These are phyloP conservation scores for Anaspis maculata DNA, from an alignment of 2,888 invertebrate genomes.

Conservation along the genomic window DNA sequence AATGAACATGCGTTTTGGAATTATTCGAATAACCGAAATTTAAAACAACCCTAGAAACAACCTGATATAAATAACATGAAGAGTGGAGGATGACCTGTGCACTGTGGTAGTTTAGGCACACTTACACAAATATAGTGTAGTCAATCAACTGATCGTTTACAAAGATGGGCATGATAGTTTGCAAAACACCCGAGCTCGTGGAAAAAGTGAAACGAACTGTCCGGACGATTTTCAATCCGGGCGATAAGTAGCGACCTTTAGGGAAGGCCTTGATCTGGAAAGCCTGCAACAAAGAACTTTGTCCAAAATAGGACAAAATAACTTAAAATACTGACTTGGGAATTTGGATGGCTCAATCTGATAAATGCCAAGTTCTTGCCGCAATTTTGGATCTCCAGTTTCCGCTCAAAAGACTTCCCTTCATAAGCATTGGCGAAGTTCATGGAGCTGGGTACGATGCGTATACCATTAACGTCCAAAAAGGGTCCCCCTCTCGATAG, in stretches of 20 bases:
- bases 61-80: too few relatives aligned
- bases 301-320: conserved; percentile 3
- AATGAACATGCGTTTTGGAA: too few relatives aligned
- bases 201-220: conserved; percentile 34
- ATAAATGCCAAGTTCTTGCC: conserved; percentile 33
- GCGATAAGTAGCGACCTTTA: conserved; percentile 26
- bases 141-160: conserved; percentile 32
- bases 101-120: too few relatives aligned
- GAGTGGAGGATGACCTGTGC: too few relatives aligned
- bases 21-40: too few relatives aligned
- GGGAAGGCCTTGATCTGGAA: conserved; percentile 30
- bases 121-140: conserved; percentile 35
- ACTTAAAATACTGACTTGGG: conserved; percentile 37
- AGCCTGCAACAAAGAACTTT: conserved; percentile 28
- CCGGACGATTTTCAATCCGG: conserved; percentile 37
- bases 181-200: conserved; percentile 26
- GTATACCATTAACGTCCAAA: not conserved
- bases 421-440: conserved; percentile 41
- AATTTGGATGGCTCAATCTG: conserved; percentile 34
- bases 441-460: conserved; percentile 30
- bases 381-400: conserved; percentile 35
- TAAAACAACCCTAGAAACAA: too few relatives aligned
- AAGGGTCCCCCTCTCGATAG: not conserved
- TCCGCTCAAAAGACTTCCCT: conserved; percentile 33
- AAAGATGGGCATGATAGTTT: conserved; percentile 33